These are phyloP conservation scores for Lamprotornis superbus DNA, from an alignment of 2,113 vertebrate species.

Conservation along the genomic window DNA sequence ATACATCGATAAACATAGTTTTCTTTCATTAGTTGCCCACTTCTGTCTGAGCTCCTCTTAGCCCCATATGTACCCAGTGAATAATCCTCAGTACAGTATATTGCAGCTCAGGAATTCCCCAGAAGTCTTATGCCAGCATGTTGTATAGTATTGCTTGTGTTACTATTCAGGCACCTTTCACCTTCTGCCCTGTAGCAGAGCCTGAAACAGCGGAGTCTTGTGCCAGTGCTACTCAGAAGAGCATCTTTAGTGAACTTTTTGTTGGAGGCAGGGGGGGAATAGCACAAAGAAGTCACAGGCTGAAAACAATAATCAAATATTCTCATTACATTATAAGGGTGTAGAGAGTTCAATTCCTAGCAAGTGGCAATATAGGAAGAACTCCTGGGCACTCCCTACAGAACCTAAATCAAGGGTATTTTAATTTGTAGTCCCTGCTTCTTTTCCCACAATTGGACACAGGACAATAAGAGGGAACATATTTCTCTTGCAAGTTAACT, in stretches of 20 bases:
- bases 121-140: not conserved
- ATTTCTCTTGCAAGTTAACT: conserved; percentile 78
- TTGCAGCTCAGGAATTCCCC: not conserved
- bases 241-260: not conserved
- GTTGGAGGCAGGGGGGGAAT: not conserved
- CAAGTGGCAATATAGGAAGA: conserved; percentile 20
- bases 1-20: not conserved
- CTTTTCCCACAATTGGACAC: conserved; percentile 47
- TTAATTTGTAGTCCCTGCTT: conserved; percentile 74
- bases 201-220: not conserved
- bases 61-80: not conserved
- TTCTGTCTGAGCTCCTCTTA: not conserved
- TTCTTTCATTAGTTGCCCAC: not conserved
- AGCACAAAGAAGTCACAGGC: conserved; percentile 23
- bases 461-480: conserved; percentile 53
- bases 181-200: not conserved
- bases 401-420: conserved; percentile 73
- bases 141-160: not conserved
- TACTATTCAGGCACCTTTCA: not conserved
- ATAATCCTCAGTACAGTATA: not conserved
- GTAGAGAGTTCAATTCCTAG: conserved; percentile 10
- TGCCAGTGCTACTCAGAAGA: not conserved
- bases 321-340: conserved; percentile 44
- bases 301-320: conserved; percentile 51
- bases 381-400: conserved; percentile 60